These are phyloP conservation scores for Philopotamus ludificatus DNA, from an alignment of 1,140 invertebrate species.

Conservation along the genomic window DNA sequence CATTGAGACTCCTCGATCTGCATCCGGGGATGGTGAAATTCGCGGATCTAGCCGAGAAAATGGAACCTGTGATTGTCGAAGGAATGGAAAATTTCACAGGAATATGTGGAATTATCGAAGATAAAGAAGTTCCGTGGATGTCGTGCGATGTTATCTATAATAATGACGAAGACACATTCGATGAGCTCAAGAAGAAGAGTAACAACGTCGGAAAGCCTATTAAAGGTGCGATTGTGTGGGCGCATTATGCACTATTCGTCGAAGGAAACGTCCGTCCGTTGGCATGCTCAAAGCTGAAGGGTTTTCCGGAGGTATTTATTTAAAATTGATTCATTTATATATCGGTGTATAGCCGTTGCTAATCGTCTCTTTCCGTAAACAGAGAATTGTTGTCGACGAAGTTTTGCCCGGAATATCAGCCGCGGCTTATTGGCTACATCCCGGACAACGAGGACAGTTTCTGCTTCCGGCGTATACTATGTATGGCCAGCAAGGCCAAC, in stretches of 20 bases:
- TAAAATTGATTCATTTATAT: not conserved
- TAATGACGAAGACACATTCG: too few relatives aligned
- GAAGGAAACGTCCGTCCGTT: not conserved
- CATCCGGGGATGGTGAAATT: not conserved
- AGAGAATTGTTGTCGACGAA: not conserved
- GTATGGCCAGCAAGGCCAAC: not conserved
- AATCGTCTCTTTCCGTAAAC: not conserved
- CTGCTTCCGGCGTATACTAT: constrained; percentile 9
- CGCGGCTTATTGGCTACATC: not conserved
- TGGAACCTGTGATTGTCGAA: constrained; percentile 11
- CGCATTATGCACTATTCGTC: not conserved
- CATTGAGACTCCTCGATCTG: too few relatives aligned
- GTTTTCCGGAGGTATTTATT: not conserved
- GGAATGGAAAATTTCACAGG: constrained; percentile 6
- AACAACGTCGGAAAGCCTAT: constrained; percentile 2
- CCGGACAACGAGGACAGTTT: constrained; percentile 4
- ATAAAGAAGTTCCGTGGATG: too few relatives aligned
- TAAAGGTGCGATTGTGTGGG: constrained; percentile 1
- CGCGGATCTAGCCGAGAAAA: constrained; percentile 5
- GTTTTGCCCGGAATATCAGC: constrained; percentile 11
- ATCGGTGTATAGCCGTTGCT: not conserved
- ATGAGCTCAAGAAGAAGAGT: too few relatives aligned
- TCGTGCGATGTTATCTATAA: too few relatives aligned
- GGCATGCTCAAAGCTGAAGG: not conserved
- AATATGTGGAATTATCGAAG: not conserved